A percentile compares a stretch with the other conserved stretches of the same genome.
phyloP scores from a whole-genome alignment of 2,888 invertebrate species.

The Lacanobia oleracea region DNA sequence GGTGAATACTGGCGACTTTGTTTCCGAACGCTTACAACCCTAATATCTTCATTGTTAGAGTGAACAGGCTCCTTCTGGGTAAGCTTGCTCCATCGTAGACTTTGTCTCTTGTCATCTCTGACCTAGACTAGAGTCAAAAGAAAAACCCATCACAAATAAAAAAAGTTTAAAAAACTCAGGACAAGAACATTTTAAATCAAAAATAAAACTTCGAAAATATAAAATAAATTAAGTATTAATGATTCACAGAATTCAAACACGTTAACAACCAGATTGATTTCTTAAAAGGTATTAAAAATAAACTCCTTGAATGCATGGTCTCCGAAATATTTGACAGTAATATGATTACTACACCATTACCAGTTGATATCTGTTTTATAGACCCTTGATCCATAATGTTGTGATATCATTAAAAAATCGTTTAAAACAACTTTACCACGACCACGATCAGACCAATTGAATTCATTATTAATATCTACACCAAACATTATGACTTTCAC shows the following conservation, averaged over 20 bases:
- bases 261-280: not conserved
- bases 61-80: too few relatives aligned
- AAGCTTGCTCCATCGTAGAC: too few relatives aligned
- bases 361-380: constrained; percentile 47
- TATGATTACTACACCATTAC: constrained; percentile 14
- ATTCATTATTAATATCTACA: constrained; percentile 26
- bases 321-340: constrained; percentile 29
- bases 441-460: constrained; percentile 41
- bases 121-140: too few relatives aligned
- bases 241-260: not conserved
- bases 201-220: constrained; percentile 16
- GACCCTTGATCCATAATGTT: constrained; percentile 45
- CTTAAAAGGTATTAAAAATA: not conserved
- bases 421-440: constrained; percentile 37
- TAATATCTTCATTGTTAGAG: too few relatives aligned
- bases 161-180: too few relatives aligned
- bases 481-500: constrained; percentile 2
- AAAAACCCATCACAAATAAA: too few relatives aligned
- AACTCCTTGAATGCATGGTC: constrained; percentile 26
- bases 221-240: constrained; percentile 24
- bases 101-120: too few relatives aligned
- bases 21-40: too few relatives aligned
- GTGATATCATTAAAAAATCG: not conserved
- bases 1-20: too few relatives aligned
- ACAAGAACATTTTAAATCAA: not conserved